These are phyloP conservation scores for Aspiorhynchus laticeps DNA, from an alignment of 2,113 vertebrate genomes.

Conservation along the genomic window DNA sequence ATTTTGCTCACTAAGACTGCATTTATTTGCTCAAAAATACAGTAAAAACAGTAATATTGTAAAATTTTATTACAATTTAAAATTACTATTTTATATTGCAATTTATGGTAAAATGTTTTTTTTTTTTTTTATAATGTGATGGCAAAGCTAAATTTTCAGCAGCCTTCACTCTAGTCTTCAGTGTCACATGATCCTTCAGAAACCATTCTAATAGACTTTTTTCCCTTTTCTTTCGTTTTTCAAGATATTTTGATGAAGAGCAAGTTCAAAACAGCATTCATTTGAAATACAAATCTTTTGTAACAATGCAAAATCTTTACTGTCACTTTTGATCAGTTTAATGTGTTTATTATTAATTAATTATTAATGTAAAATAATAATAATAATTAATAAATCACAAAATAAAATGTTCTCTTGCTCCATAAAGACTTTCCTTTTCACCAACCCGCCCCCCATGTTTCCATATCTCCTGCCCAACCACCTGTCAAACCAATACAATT, in stretches of 20 bases:
- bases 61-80: neutral
- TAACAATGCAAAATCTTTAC: neutral
- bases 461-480: neutral
- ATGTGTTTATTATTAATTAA: too few relatives aligned
- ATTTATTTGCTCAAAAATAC: neutral
- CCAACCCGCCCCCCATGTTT: too few relatives aligned
- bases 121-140: neutral
- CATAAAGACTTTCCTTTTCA: neutral
- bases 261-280: neutral
- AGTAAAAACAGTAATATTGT: neutral
- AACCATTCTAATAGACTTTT: neutral
- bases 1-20: neutral
- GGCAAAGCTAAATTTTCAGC: neutral
- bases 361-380: too few relatives aligned
- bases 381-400: neutral
- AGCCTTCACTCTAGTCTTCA: neutral
- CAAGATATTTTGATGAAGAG: neutral
- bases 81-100: neutral
- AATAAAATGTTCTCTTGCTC: neutral
- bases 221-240: neutral
- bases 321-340: neutral
- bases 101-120: neutral
- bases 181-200: neutral
- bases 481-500: neutral
- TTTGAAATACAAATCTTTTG: neutral